A percentile compares a stretch with the other conserved stretches of the same genome.
phyloP scores from a whole-genome alignment of 1,140 invertebrate species.

The Paraescarpia echinospica region DNA sequence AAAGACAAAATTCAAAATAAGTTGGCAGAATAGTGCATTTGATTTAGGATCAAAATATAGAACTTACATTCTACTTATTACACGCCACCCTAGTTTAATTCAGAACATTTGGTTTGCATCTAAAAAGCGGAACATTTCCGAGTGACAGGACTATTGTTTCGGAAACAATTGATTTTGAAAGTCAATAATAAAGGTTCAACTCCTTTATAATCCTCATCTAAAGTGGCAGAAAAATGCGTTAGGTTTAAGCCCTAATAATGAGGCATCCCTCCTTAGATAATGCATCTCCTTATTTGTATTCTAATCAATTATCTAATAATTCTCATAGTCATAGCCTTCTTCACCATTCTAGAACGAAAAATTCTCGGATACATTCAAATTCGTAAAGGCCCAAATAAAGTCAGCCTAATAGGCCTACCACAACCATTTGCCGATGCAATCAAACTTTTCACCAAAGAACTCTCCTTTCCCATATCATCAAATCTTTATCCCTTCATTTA shows the following conservation, averaged over 20 bases:
- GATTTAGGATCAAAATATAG: conserved; percentile 65
- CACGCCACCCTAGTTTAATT: background rate
- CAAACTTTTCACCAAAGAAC: conserved; percentile 69
- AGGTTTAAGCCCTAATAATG: conserved; percentile 16
- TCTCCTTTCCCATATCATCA: conserved; percentile 56
- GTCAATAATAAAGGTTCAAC: conserved; percentile 52
- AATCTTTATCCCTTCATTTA: conserved; percentile 55
- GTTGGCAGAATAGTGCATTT: conserved; percentile 67
- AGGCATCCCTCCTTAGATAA: background rate
- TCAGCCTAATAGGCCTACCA: conserved; percentile 64
- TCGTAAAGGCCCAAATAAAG: conserved; percentile 72
- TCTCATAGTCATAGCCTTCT: conserved; percentile 67
- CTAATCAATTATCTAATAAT: conserved; percentile 36
- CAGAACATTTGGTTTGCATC: conserved; percentile 18
- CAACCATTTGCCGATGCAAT: conserved; percentile 70
- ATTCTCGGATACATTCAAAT: conserved; percentile 70
- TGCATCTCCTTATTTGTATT: background rate
- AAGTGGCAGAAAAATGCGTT: conserved; percentile 17
- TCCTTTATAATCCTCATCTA: conserved; percentile 52
- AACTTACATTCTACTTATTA: conserved; percentile 32
- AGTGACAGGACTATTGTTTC: conserved; percentile 18
- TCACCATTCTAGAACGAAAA: conserved; percentile 70
- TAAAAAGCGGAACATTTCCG: background rate
- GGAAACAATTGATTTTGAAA: conserved; percentile 46
- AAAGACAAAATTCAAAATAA: conserved; percentile 37